These are phyloP conservation scores for Pipistrellus kuhlii DNA, from an alignment of 2,797 vertebrate genomes.

Conservation along the genomic window DNA sequence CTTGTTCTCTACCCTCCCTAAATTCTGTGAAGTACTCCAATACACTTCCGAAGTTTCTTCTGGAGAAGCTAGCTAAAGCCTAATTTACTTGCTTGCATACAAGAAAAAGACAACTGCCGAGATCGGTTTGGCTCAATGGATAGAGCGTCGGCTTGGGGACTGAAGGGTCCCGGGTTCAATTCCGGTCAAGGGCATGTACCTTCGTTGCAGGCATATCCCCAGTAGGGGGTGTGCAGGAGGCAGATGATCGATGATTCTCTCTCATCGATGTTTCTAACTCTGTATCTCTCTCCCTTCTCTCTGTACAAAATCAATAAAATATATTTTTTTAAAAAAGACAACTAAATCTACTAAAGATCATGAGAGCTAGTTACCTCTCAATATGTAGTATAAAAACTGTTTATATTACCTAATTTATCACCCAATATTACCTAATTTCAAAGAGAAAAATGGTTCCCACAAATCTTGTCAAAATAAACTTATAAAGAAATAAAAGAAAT, in stretches of 20 bases:
- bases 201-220: too few relatives aligned
- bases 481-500: background rate
- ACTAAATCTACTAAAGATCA: conserved; percentile 30
- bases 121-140: too few relatives aligned
- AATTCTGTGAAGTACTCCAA: conserved; percentile 43
- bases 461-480: background rate
- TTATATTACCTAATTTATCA: background rate
- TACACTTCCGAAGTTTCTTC: conserved; percentile 30
- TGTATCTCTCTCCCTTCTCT: too few relatives aligned
- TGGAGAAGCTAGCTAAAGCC: background rate
- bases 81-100: background rate
- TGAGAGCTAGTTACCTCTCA: background rate
- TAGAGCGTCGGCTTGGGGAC: too few relatives aligned
- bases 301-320: too few relatives aligned
- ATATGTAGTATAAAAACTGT: background rate
- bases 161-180: too few relatives aligned
- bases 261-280: too few relatives aligned
- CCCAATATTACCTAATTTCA: conserved; percentile 42
- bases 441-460: conserved; percentile 2
- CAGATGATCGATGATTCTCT: too few relatives aligned
- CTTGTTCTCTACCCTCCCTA: background rate
- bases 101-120: conserved; percentile 42
- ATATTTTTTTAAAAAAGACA: too few relatives aligned
- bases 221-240: too few relatives aligned
- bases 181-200: too few relatives aligned